Conservation (phyloP, 2,888 invertebrate species). For the Charanyca ferruginea region DNA sequence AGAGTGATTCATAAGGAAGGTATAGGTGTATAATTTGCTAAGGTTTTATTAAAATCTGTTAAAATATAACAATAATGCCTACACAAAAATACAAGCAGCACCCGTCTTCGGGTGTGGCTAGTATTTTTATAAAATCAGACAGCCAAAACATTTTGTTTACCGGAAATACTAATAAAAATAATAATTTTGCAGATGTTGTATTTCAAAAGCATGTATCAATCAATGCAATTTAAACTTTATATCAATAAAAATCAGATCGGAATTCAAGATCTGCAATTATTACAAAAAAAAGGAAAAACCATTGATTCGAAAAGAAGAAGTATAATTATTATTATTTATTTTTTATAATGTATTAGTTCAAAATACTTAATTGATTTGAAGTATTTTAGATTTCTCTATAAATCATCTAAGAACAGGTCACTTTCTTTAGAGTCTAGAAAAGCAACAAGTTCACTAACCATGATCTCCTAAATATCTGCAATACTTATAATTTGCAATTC, state of each 20-base stretch:
- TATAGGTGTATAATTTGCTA: too few relatives aligned
- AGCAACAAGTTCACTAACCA: constrained; percentile 10
- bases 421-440: neutral
- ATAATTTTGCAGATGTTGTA: neutral
- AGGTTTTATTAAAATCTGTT: too few relatives aligned
- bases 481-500: constrained; percentile 9
- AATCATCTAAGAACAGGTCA: neutral
- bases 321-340: too few relatives aligned
- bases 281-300: too few relatives aligned
- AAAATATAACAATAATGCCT: too few relatives aligned
- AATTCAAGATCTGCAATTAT: neutral
- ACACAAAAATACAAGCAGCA: too few relatives aligned
- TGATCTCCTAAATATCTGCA: constrained; percentile 12
- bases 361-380: neutral
- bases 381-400: neutral
- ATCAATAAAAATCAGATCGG: neutral
- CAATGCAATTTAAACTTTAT: neutral
- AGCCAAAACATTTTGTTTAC: neutral
- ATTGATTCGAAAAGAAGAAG: too few relatives aligned
- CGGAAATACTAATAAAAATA: neutral
- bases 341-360: too few relatives aligned
- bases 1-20: too few relatives aligned
- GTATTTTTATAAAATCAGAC: too few relatives aligned
- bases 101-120: too few relatives aligned
- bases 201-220: neutral